Evolutionary conservation across 2,888 invertebrate species (phyloP).

Genomic region (Ceriagrion tenellum): DNA sequence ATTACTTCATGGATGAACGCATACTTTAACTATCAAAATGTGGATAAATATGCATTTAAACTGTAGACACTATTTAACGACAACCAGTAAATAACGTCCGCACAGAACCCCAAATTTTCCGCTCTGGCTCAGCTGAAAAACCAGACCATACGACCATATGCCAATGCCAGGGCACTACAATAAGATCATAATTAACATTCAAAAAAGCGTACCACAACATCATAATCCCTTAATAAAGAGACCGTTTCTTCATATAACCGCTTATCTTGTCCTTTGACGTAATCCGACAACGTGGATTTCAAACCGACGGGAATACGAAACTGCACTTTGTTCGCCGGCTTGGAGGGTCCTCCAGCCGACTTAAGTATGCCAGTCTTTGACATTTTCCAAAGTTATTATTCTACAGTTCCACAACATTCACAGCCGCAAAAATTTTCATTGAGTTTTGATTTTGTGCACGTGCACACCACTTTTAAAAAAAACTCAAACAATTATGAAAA

Average conservation of each 20-base stretch:
- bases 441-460: not conserved
- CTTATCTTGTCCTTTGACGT: constrained; percentile 76
- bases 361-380: constrained; percentile 38
- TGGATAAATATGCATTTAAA: too few species aligned
- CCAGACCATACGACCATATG: too few species aligned
- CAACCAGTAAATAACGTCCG: too few species aligned
- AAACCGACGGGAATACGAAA: constrained; percentile 80
- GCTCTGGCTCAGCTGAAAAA: too few species aligned
- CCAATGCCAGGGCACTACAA: not conserved
- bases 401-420: not conserved
- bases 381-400: not conserved
- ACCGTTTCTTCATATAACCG: constrained; percentile 80
- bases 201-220: constrained; percentile 9
- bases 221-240: constrained; percentile 70
- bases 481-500: too few species aligned
- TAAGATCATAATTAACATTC: not conserved
- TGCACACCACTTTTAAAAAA: not conserved
- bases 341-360: constrained; percentile 13
- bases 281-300: constrained; percentile 78
- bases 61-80: too few species aligned
- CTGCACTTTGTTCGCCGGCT: constrained; percentile 76
- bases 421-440: not conserved
- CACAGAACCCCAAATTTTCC: too few species aligned
- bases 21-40: too few species aligned
- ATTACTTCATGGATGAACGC: too few species aligned